Conservation (phyloP, 2,888 invertebrate species). For the Meiosimyza decipiens region DNA sequence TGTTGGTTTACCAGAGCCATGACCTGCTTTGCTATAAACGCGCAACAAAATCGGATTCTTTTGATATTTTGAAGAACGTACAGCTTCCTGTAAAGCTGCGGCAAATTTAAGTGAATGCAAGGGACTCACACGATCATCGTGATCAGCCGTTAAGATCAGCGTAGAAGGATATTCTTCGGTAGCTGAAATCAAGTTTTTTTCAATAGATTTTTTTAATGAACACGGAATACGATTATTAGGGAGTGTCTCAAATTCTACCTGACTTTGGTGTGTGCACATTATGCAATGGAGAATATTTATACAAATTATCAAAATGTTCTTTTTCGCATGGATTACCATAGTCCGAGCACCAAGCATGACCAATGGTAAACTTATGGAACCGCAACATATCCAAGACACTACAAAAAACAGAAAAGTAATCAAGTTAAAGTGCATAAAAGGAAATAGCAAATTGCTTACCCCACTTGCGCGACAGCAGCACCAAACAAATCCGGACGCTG, state of each 20-base stretch:
- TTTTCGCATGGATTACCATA: constrained; percentile 91
- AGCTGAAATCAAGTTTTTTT: constrained; percentile 42
- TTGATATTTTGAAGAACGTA: constrained; percentile 75
- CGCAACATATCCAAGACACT: constrained; percentile 97
- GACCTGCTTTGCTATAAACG: constrained; percentile 96
- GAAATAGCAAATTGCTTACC: constrained; percentile 70
- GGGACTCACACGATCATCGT: constrained; percentile 98
- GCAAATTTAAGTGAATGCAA: constrained; percentile 96
- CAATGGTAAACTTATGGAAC: constrained; percentile 98
- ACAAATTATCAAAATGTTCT: constrained; percentile 86
- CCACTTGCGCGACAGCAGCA: constrained; percentile 93
- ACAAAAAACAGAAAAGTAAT: constrained; percentile 48
- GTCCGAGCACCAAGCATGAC: constrained; percentile 95
- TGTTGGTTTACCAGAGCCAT: constrained; percentile 97
- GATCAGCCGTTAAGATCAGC: constrained; percentile 94
- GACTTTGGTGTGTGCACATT: constrained; percentile 78
- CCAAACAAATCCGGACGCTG: constrained; percentile 95
- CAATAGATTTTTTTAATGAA: constrained; percentile 34
- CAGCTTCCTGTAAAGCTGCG: constrained; percentile 85
- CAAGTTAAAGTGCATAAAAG: background rate
- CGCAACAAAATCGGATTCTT: constrained; percentile 87
- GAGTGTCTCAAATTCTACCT: constrained; percentile 1
- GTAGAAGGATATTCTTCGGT: constrained; percentile 87
- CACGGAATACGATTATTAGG: too few relatives aligned
- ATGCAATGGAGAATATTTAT: constrained; percentile 93